Conservation (phyloP, 2,797 vertebrate species). For the Hapalemur alaotrensis region DNA sequence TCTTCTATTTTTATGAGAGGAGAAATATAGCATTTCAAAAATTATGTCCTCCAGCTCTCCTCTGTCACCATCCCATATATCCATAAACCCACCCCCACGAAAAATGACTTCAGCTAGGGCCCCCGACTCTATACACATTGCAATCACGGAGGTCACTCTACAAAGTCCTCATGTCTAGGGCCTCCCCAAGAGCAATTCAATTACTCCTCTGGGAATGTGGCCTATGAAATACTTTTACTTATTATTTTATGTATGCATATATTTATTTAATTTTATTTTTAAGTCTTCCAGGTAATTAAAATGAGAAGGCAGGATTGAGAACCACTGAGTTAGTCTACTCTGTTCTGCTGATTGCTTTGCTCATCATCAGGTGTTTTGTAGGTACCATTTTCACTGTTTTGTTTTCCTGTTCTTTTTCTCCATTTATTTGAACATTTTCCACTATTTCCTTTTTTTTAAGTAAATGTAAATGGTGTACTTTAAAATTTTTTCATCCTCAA, state of each 20-base stretch:
- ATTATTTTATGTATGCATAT: neutral
- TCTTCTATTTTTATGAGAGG: neutral
- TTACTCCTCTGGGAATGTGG: neutral
- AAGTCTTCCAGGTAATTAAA: neutral
- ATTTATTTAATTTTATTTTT: neutral
- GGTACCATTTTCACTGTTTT: neutral
- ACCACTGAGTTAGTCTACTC: neutral
- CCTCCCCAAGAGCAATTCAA: neutral
- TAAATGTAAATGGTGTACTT: neutral
- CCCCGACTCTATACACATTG: neutral
- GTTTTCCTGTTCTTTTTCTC: neutral
- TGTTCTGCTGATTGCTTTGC: neutral
- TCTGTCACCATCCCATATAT: neutral
- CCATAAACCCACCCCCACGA: rapidly evolving
- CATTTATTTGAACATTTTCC: neutral
- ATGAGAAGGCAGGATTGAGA: neutral
- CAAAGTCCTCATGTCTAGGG: too few species aligned
- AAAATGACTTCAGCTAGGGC: neutral
- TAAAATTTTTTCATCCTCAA: neutral
- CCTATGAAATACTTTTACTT: neutral
- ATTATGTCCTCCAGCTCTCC: neutral
- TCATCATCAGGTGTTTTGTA: neutral
- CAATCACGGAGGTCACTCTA: neutral
- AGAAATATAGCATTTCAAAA: neutral
- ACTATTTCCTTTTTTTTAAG: neutral